Conservation (phyloP, 2,113 vertebrate genomes). For the Smithornis capensis region DNA sequence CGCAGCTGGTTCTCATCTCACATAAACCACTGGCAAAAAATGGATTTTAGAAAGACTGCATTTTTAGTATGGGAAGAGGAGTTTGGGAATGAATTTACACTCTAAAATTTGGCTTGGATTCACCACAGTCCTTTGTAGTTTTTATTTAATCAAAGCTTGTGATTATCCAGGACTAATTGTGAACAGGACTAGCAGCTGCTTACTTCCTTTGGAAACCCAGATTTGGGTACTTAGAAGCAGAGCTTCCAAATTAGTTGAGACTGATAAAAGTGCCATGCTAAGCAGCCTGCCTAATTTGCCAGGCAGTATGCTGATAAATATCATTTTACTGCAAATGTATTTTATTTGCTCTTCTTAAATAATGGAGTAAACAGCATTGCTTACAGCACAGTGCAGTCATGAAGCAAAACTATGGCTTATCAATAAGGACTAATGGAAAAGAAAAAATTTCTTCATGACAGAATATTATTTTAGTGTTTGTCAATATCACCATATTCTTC, state of each 20-base stretch:
- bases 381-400: background rate
- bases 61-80: background rate
- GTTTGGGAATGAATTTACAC: background rate
- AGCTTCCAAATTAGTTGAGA: background rate
- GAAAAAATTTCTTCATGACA: background rate
- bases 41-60: background rate
- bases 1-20: background rate
- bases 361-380: background rate
- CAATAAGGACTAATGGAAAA: background rate
- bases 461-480: background rate
- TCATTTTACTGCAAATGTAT: background rate
- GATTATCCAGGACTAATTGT: background rate
- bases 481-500: background rate
- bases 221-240: background rate
- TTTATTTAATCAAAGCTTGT: constrained; percentile 1
- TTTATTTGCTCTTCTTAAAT: background rate
- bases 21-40: background rate
- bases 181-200: background rate
- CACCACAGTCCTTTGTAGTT: background rate
- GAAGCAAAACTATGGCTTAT: background rate
- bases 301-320: background rate
- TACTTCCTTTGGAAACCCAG: background rate
- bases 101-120: background rate
- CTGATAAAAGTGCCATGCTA: background rate
- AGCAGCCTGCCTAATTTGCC: background rate